Percentiles rank a stretch among this genome's conserved stretches.
Evolutionary conservation across 92 coral and sea anemone genomes (phyloP).

Genomic region (Siderastrea siderea): DNA sequence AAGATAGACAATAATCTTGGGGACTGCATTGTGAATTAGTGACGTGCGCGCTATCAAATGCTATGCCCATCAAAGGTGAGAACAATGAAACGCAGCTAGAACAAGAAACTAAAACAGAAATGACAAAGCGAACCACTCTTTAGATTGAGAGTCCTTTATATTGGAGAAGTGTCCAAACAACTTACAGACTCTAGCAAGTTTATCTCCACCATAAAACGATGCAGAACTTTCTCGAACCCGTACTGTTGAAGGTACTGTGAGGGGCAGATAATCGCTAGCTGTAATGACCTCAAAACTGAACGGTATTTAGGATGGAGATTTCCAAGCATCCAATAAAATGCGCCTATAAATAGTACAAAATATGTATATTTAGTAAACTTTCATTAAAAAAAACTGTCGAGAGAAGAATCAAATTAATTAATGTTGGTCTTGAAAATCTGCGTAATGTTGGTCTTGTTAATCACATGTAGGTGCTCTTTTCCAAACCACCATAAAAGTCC

Average conservation of each 20-base stretch:
- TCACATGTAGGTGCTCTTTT: too few species aligned
- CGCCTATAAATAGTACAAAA: conserved; percentile 37
- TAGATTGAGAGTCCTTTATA: not conserved
- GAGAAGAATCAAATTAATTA: not conserved
- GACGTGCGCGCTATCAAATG: too few species aligned
- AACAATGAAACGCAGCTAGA: too few species aligned
- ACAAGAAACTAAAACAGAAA: not conserved
- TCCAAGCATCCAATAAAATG: conserved; percentile 72
- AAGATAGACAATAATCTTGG: too few species aligned
- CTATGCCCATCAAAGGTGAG: too few species aligned
- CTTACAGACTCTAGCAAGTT: conserved; percentile 60
- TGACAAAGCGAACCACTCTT: not conserved
- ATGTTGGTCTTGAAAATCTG: too few species aligned
- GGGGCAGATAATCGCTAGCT: conserved; percentile 57
- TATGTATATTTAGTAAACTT: not conserved
- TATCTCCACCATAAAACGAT: conserved; percentile 63
- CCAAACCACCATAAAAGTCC: too few species aligned
- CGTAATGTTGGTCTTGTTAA: too few species aligned
- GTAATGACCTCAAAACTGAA: conserved; percentile 41
- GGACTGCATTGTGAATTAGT: too few species aligned
- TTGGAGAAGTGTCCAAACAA: not conserved
- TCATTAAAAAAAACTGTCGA: not conserved
- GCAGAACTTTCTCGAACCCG: conserved; percentile 49
- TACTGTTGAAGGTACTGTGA: conserved; percentile 47
- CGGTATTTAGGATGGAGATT: conserved; percentile 70